Conservation (phyloP, 2,888 invertebrate species). For the Entomobrya multifasciata region DNA sequence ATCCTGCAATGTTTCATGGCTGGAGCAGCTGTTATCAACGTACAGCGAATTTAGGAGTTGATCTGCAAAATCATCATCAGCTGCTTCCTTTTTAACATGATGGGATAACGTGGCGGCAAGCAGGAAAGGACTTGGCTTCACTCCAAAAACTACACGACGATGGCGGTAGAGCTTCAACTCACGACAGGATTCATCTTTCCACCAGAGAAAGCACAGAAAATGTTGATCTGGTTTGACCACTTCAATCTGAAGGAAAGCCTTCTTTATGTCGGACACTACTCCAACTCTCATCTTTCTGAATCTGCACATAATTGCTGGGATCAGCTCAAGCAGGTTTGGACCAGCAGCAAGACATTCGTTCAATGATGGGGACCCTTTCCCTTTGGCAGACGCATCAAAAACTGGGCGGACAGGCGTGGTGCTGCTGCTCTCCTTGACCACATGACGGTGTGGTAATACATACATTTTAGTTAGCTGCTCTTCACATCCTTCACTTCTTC, state of each 20-base stretch:
- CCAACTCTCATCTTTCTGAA: background rate
- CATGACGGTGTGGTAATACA: slow-evolving; percentile 72
- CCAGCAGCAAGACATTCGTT: background rate
- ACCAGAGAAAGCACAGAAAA: background rate
- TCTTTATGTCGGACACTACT: background rate
- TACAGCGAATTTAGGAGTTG: background rate
- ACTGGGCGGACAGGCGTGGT: background rate
- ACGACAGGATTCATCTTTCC: background rate
- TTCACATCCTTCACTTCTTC: background rate
- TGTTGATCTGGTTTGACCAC: background rate
- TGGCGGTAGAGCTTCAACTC: background rate
- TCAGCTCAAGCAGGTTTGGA: background rate
- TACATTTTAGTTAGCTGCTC: slow-evolving; percentile 58
- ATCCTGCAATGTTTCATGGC: background rate
- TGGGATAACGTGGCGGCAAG: background rate
- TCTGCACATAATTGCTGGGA: background rate
- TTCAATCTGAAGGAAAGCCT: background rate
- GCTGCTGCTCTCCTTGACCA: slow-evolving; percentile 63
- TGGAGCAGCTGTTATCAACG: background rate
- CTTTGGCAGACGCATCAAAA: background rate
- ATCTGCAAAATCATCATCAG: background rate
- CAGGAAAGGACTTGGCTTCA: background rate
- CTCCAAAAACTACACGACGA: background rate
- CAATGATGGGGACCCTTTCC: background rate
- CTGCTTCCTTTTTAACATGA: background rate